Base-by-base conservation (phyloP, 1,140 invertebrate genomes). In the Carposina sasakii region DNA sequence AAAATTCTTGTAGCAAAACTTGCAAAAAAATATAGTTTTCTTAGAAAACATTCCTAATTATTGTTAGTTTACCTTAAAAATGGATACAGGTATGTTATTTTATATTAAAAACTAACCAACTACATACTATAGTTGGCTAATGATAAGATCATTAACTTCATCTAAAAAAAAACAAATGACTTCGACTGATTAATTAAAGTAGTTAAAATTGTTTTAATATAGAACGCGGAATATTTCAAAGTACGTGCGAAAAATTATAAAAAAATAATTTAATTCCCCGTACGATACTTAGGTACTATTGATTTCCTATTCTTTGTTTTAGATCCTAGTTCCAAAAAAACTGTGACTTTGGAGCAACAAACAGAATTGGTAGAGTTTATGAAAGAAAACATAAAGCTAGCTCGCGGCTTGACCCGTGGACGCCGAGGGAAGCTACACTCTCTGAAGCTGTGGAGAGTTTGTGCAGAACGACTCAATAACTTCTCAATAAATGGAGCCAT, bases 401-500 rank as follows among this genome's bases (percentile, higher is more conserved):
- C 63, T 0, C 62, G 54, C 41, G 67, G 63, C 1, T 20, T 62
- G 13, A 55, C 52, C 0, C 52, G 66, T n/a, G 55, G 62, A 2
- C 51, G 54, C 0, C 47, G 61, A 10, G 59, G 63, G 0, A 63
- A 64, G 24, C 22, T 62, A 3, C 53, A 61, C 17, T 55, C 64
- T 10, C 30, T 57, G 3, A 66, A 60, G 19, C 24, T 64, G 12
- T 74, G 71, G 71, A 64, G 63, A 33, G 19, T 30, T 6, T 67
- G 62, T 37, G 59, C 71, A 20, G 60, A 63, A 31, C 63, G 63
- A 50, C 52, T 71, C 0, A 74, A 74, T 51, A 36, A n/a, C 6
- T 36, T 47, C 13, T 57, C 52, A 48, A n/a, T n/a, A n/a, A 55
- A 62, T 26, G 69, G 69, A 20, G 61, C 59, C 9, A 16, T 44